Percentiles rank a stretch among this genome's conserved stretches.
phyloP scores from a whole-genome alignment of 1,140 invertebrate species.

The Lepidotrigona ventralis region DNA sequence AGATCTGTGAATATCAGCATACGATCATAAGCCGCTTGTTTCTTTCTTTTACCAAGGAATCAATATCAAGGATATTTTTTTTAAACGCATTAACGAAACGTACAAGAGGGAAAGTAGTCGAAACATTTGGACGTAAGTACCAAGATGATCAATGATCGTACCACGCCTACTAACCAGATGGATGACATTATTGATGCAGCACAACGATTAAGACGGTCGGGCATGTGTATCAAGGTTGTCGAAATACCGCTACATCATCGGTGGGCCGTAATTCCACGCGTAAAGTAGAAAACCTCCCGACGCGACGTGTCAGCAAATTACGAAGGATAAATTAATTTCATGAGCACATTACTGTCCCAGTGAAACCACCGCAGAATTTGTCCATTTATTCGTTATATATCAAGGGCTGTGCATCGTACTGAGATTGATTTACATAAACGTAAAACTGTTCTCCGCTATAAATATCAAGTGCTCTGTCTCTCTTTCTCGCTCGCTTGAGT shows the following conservation, averaged over 20 bases:
- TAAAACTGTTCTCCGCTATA: background rate
- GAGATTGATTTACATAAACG: background rate
- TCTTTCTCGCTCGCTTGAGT: background rate
- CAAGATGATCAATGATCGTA: constrained; percentile 32
- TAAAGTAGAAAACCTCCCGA: background rate
- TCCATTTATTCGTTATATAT: background rate
- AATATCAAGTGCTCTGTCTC: background rate
- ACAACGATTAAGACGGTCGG: constrained; percentile 2
- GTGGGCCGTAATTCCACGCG: background rate
- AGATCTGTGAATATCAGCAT: background rate
- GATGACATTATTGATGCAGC: constrained; percentile 28
- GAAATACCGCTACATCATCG: constrained; percentile 13
- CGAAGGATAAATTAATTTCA: background rate
- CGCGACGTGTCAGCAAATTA: background rate
- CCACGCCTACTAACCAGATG: constrained; percentile 16
- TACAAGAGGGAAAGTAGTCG: background rate
- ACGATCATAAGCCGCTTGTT: background rate
- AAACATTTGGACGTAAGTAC: background rate
- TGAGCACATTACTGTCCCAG: background rate
- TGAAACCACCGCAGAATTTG: background rate
- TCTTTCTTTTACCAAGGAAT: background rate
- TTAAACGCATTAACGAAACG: background rate
- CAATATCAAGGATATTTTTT: too few relatives aligned
- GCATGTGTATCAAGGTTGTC: background rate
- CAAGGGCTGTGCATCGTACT: too few relatives aligned